phyloP scores from a whole-genome alignment of 2,888 invertebrate genomes.

The Hypercompe scribonia region DNA sequence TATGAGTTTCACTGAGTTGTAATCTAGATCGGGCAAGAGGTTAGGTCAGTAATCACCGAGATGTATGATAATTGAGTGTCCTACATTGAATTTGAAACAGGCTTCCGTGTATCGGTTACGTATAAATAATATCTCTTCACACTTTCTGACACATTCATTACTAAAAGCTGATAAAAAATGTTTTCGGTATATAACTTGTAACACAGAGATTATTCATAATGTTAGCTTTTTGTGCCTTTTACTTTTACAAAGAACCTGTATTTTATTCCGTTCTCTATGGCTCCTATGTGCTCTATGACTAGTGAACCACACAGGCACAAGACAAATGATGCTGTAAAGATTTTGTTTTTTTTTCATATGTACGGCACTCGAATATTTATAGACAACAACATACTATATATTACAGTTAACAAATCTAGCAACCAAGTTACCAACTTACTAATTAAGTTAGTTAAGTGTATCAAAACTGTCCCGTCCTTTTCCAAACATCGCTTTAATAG shows the following conservation, averaged over 20 bases:
- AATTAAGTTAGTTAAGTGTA: not conserved
- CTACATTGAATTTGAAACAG: not conserved
- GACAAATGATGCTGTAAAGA: too few species aligned
- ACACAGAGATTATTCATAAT: not conserved
- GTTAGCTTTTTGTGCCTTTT: not conserved
- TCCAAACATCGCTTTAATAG: not conserved
- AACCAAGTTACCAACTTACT: not conserved
- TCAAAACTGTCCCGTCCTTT: not conserved
- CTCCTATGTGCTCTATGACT: too few species aligned
- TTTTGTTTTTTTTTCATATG: too few species aligned
- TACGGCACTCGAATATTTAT: too few species aligned
- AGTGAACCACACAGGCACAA: too few species aligned
- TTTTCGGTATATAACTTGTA: not conserved
- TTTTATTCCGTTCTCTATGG: not conserved
- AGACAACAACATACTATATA: too few species aligned
- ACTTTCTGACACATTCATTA: slow-evolving; percentile 3
- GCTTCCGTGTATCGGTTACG: slow-evolving; percentile 14
- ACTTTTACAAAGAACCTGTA: not conserved
- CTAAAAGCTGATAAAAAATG: not conserved
- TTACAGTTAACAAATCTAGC: not conserved
- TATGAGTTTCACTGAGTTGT: slow-evolving; percentile 42
- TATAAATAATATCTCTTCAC: slow-evolving; percentile 13
- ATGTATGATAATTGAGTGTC: slow-evolving; percentile 1
- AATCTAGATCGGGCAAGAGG: slow-evolving; percentile 45
- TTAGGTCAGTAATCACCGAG: slow-evolving; percentile 32